Evolutionary conservation across 2,797 vertebrate genomes (phyloP).

Genomic region (Orientallactaga sibirica): DNA sequence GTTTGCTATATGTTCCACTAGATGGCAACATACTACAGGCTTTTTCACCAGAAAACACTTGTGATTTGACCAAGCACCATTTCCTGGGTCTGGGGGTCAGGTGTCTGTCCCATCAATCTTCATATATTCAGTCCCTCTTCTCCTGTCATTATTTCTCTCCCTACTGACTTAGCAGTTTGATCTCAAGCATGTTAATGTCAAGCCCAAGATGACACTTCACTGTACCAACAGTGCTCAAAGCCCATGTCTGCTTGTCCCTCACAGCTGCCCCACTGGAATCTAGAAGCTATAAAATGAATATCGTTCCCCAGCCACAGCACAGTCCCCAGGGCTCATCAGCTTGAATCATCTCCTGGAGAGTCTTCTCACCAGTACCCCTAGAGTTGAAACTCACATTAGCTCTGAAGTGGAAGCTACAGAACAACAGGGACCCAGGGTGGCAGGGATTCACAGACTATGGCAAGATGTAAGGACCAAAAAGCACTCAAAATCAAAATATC

Average conservation of each 20-base stretch:
- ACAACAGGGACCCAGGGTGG: not conserved
- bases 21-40: conserved; percentile 84
- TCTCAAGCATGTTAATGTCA: not conserved
- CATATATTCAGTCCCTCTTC: not conserved
- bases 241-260: not conserved
- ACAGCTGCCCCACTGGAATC: not conserved
- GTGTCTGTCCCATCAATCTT: rapidly evolving
- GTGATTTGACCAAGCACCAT: not conserved
- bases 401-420: not conserved
- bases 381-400: not conserved
- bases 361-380: not conserved
- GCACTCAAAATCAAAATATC: not conserved
- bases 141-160: not conserved
- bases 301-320: not conserved
- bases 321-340: not conserved
- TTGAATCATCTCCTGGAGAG: not conserved
- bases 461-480: not conserved
- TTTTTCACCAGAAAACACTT: not conserved
- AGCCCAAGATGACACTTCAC: not conserved
- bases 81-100: not conserved
- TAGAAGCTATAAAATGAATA: not conserved
- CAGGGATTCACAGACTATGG: not conserved
- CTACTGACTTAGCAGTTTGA: not conserved
- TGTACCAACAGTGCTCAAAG: not conserved
- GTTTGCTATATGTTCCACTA: conserved; percentile 81